phyloP scores from a whole-genome alignment of 2,888 invertebrate genomes.

The Dasypogon diadema region DNA sequence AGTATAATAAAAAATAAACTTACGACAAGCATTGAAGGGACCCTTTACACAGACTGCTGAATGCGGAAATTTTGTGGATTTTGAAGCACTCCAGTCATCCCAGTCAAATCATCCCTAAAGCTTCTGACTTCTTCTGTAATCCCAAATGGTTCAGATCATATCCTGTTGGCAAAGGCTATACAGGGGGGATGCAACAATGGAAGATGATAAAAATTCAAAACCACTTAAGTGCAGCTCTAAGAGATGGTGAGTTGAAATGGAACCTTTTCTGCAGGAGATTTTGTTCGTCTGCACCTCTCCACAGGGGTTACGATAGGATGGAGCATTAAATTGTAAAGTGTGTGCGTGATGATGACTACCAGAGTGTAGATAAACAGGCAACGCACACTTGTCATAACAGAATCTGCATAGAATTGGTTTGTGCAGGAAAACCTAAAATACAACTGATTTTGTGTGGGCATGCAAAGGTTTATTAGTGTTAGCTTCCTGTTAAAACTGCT shows the following conservation, averaged over 20 bases:
- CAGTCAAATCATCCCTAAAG: conserved; percentile 39
- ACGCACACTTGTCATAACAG: too few species aligned
- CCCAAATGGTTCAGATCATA: conserved; percentile 39
- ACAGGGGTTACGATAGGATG: conserved; percentile 15
- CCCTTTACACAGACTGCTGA: conserved; percentile 42
- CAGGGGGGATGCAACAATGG: conserved; percentile 53
- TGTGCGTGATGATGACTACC: conserved; percentile 34
- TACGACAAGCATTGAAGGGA: conserved; percentile 23
- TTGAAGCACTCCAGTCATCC: conserved; percentile 39
- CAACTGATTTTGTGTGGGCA: too few species aligned
- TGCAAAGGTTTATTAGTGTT: too few species aligned
- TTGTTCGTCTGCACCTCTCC: conserved; percentile 4
- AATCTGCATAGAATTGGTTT: too few species aligned
- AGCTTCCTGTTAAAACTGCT: too few species aligned
- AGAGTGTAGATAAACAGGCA: background rate
- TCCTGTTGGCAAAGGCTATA: conserved; percentile 25
- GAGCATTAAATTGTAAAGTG: conserved; percentile 1
- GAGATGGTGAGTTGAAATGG: conserved; percentile 40
- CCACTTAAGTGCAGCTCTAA: conserved; percentile 55
- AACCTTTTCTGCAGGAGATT: conserved; percentile 29
- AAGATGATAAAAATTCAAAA: conserved; percentile 56
- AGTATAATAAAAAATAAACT: conserved; percentile 31
- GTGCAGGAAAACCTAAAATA: too few species aligned
- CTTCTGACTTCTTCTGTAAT: conserved; percentile 38
- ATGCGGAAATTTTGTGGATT: conserved; percentile 49